Conservation (phyloP, 2,888 invertebrate species). For the Trilocha varians region DNA sequence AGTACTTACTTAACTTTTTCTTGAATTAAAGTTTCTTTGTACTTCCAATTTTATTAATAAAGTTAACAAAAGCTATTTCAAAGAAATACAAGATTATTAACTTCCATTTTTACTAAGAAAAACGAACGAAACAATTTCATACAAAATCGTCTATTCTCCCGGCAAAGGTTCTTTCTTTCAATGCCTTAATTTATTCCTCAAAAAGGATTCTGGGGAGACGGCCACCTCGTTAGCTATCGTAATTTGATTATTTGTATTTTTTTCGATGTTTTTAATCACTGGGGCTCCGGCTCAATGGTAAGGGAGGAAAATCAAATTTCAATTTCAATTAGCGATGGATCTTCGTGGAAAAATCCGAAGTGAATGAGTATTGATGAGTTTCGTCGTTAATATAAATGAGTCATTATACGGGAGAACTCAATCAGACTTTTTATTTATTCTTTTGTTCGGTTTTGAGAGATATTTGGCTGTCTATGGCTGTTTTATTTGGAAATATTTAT, state of each 20-base stretch:
- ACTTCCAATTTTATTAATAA: no score
- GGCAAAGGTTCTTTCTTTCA: constrained; percentile 37
- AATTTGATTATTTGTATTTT: constrained; percentile 75
- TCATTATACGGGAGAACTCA: constrained; percentile 43
- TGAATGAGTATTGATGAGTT: constrained; percentile 70
- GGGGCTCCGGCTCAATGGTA: constrained; percentile 38
- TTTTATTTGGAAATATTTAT: neutral
- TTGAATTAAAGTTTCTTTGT: no score
- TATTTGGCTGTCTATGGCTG: neutral
- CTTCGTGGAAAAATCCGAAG: constrained; percentile 57
- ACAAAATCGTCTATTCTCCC: no score
- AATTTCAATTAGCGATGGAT: constrained; percentile 71
- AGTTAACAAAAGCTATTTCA: no score
- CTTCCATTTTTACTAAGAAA: neutral
- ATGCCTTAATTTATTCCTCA: constrained; percentile 65
- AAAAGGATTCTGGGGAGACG: constrained; percentile 68
- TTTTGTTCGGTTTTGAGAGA: constrained; percentile 23
- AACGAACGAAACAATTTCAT: no score
- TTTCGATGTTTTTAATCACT: constrained; percentile 72
- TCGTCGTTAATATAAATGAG: constrained; percentile 64
- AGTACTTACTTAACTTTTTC: no score
- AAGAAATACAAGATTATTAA: no score
- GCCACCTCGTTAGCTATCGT: constrained; percentile 71
- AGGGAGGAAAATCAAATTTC: constrained; percentile 69
- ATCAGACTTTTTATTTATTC: constrained; percentile 42